Evolutionary conservation across 2,888 invertebrate species (phyloP).

Genomic region (Macaria notata): DNA sequence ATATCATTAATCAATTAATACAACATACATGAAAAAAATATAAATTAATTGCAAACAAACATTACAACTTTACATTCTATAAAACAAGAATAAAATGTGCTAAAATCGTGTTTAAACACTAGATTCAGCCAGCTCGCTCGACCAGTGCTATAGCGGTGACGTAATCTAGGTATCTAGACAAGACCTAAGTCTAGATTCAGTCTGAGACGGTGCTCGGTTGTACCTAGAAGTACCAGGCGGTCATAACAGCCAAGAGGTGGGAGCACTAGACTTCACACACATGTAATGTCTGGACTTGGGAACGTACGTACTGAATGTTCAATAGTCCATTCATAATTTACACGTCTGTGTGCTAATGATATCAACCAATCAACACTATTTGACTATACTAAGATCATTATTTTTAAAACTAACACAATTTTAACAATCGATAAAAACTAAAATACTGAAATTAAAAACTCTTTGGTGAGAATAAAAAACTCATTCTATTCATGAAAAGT

Average conservation of each 20-base stretch:
- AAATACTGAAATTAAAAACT: no score
- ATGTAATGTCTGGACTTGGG: conserved; percentile 34
- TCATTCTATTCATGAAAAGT: no score
- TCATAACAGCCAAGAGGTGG: conserved; percentile 51
- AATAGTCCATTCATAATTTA: conserved; percentile 14
- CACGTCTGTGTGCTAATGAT: conserved; percentile 13
- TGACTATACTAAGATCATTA: no score
- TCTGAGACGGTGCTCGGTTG: conserved; percentile 50
- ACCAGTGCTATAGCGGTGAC: conserved; percentile 11
- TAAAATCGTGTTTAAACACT: neutral
- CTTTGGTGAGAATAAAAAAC: no score
- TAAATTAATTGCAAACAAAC: no score
- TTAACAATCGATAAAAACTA: no score
- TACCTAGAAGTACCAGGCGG: conserved; percentile 74
- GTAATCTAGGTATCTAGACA: conserved; percentile 27
- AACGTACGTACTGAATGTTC: conserved; percentile 6
- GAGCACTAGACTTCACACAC: conserved; percentile 61
- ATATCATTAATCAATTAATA: no score
- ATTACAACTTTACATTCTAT: no score
- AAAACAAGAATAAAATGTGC: no score
- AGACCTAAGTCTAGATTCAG: conserved; percentile 38
- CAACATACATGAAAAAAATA: no score
- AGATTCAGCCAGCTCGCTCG: neutral
- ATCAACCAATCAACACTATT: neutral
- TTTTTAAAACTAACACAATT: no score